A percentile compares a stretch with the other conserved stretches of the same genome.
phyloP scores from a whole-genome alignment of 2,797 vertebrate genomes.

The Pogoniulus pusillus region DNA sequence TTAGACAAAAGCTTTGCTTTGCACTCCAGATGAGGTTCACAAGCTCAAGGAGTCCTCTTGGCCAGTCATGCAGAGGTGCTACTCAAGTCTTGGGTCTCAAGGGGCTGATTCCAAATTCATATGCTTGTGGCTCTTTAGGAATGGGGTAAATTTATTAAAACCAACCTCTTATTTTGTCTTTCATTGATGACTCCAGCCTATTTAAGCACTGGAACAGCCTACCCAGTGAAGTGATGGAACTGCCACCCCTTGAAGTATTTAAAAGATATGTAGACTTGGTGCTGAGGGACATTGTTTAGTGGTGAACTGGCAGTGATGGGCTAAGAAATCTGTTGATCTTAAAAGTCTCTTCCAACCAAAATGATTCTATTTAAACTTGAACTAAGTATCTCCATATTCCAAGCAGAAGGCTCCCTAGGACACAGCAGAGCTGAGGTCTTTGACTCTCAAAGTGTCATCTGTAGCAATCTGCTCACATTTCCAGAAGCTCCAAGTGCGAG shows the following conservation, averaged over 20 bases:
- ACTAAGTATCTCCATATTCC: background rate
- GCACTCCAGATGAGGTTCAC: background rate
- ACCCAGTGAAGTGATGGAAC: too few species aligned
- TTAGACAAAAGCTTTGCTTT: background rate
- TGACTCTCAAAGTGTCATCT: background rate
- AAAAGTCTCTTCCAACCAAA: too few species aligned
- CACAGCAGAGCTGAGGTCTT: accelerated
- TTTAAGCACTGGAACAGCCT: too few species aligned
- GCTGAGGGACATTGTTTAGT: too few species aligned
- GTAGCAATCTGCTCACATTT: background rate
- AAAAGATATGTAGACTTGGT: too few species aligned
- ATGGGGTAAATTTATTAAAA: background rate
- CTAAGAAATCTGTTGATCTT: too few species aligned
- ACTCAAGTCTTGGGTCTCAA: accelerated
- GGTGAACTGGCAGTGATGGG: too few species aligned
- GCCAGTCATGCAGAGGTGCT: background rate
- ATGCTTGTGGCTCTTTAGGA: background rate
- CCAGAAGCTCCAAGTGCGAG: background rate
- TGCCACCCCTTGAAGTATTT: too few species aligned
- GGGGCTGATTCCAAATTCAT: background rate
- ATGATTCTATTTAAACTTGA: background rate
- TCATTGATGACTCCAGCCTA: background rate
- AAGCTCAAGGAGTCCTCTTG: background rate
- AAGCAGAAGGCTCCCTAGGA: background rate
- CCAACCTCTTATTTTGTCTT: background rate